These are phyloP conservation scores for Casuarius casuarius DNA, from an alignment of 2,113 vertebrate species.

Conservation along the genomic window DNA sequence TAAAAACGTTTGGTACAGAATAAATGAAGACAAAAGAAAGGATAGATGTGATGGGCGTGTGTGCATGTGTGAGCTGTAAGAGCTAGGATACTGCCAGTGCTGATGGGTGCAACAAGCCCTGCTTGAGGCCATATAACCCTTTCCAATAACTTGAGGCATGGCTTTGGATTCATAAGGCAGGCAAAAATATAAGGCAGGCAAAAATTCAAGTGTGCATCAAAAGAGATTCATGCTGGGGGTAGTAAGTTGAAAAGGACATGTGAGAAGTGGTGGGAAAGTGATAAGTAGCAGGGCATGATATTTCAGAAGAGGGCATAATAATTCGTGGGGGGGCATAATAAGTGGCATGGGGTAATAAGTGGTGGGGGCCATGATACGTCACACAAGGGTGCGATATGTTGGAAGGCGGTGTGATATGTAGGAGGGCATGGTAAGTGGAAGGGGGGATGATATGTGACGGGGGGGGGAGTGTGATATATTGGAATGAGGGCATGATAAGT, in stretches of 20 bases:
- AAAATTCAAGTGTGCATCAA: not conserved
- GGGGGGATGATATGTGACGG: too few relatives aligned
- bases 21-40: not conserved
- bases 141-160: not conserved
- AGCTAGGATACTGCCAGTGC: not conserved
- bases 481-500: too few relatives aligned
- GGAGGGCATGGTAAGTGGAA: too few relatives aligned
- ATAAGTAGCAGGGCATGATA: too few relatives aligned
- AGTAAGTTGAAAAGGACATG: not conserved
- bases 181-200: not conserved
- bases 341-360: too few relatives aligned
- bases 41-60: not conserved
- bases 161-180: not conserved
- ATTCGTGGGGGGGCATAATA: too few relatives aligned
- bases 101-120: not conserved
- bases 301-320: not conserved
- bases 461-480: too few relatives aligned
- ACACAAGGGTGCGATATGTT: too few relatives aligned
- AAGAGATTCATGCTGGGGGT: not conserved
- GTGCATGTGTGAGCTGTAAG: not conserved
- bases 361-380: too few relatives aligned
- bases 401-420: too few relatives aligned
- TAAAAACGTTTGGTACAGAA: not conserved
- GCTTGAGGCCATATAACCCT: not conserved
- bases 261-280: not conserved